phyloP scores from a whole-genome alignment of 2,888 invertebrate species.

The Catocala fraxini region DNA sequence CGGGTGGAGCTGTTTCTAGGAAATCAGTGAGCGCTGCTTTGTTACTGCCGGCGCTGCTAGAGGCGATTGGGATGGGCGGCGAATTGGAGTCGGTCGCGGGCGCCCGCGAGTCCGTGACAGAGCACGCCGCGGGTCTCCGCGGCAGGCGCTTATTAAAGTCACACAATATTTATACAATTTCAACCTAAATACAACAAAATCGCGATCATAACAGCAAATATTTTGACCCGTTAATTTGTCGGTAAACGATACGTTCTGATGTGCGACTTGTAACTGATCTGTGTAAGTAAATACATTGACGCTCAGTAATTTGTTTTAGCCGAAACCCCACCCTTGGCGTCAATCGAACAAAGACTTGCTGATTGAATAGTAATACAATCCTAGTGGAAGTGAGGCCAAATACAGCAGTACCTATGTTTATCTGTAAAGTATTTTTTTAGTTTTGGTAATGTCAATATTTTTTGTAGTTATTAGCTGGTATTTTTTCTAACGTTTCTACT shows the following conservation, averaged over 20 bases:
- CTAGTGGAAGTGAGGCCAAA: constrained; percentile 59
- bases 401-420: constrained; percentile 35
- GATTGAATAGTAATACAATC: constrained; percentile 79
- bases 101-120: too few species aligned
- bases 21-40: too few species aligned
- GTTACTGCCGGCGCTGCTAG: too few species aligned
- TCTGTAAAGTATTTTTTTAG: constrained; percentile 26
- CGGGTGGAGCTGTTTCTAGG: too few species aligned
- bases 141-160: too few species aligned
- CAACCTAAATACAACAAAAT: background rate
- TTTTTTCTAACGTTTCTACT: too few species aligned
- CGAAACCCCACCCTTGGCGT: constrained; percentile 58
- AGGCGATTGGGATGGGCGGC: too few species aligned
- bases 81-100: too few species aligned
- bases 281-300: constrained; percentile 69
- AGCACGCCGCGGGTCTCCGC: too few species aligned
- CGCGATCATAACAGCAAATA: constrained; percentile 56
- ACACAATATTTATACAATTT: background rate
- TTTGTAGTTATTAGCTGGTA: background rate
- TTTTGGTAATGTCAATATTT: background rate
- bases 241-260: constrained; percentile 70
- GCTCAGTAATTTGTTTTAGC: constrained; percentile 66
- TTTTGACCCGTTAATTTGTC: constrained; percentile 67
- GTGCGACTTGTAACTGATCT: constrained; percentile 60
- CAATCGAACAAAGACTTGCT: constrained; percentile 68